Percentiles rank a stretch among this genome's conserved stretches.
Conservation (phyloP, 2,113 vertebrate species). For the Anoplopoma fimbria region DNA sequence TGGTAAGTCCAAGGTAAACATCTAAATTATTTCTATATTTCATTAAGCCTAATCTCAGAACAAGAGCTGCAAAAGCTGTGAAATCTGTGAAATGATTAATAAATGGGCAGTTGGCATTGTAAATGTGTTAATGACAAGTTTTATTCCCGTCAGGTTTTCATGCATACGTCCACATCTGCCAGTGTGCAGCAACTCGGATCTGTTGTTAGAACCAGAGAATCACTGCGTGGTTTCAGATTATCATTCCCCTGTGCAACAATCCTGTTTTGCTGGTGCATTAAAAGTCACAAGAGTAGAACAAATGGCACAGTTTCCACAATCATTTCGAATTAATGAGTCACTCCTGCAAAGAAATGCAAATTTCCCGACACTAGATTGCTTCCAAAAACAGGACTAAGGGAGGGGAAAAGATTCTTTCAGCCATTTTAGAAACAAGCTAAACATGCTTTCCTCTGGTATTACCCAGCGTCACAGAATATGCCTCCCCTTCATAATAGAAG, state of each 20-base stretch:
- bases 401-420: constrained; percentile 49
- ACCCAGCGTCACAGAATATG: constrained; percentile 58
- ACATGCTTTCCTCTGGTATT: constrained; percentile 52
- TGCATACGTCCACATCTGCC: constrained; percentile 10
- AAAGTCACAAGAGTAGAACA: constrained; percentile 77
- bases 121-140: constrained; percentile 2
- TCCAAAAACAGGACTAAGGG: constrained; percentile 70
- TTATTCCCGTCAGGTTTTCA: constrained; percentile 26
- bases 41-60: neutral
- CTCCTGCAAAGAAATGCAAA: constrained; percentile 77
- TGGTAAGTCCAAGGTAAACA: constrained; percentile 18
- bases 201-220: constrained; percentile 43
- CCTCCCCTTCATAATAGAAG: constrained; percentile 65
- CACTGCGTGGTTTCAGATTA: constrained; percentile 52
- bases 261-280: constrained; percentile 72
- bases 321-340: constrained; percentile 74
- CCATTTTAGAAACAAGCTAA: constrained; percentile 65
- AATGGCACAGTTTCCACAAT: constrained; percentile 76
- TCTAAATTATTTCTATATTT: neutral
- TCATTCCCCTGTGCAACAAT: constrained; percentile 65
- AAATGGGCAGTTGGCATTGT: constrained; percentile 1
- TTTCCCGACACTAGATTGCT: constrained; percentile 71
- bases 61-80: neutral
- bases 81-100: neutral
- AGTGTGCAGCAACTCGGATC: constrained; percentile 6